Base-by-base conservation (phyloP, 2,797 vertebrate species). In the Cygnus olor region DNA sequence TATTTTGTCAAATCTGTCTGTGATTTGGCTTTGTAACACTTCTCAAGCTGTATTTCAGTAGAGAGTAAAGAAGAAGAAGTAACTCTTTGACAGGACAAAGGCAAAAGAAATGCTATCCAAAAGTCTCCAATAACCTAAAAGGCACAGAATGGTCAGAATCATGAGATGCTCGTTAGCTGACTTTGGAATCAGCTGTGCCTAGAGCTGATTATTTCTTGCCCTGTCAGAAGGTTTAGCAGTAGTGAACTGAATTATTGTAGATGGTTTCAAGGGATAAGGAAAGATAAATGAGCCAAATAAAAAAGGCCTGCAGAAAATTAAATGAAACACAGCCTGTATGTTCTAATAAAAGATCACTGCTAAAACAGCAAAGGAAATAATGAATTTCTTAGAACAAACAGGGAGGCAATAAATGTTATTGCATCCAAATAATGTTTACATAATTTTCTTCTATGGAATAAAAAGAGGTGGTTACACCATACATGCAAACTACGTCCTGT, bases 261-360 rank as follows among this genome's bases (percentile, higher is more conserved):
- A 91, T 90, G 79, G 56, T 93, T 97, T 90, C 64, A 89, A 92
- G 93, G 93, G 97, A 97, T 97, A 96, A 98, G 76, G 40, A 61
- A 94, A 98, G 96, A 96, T 95, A 96, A 97, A 93, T 73, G 83
- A 97, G 84, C 56, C 77, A 94, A 95, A 95, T 4, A 56, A 91
- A 97, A 94, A 96, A 92, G 72, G 51, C 90, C 96, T 96, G 64
- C 38, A 96, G 96, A 96, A 97, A 97, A 97, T 97, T 81, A 97
- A 98, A 97, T 90, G 73, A 97, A 97, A 94, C 89, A 97, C 65
- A 90, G 93, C 88, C 72, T 92, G 82, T 81, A 53, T 72, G 76
- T 89, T 92, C 63, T 93, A 89, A 91, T 83, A 94, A 85, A 95
- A 64, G 71, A 70, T 74, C 74, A 78, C 36, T 22, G 10, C 56